Conservation (phyloP, 2,113 vertebrate genomes). For the Bubo blakistoni region DNA sequence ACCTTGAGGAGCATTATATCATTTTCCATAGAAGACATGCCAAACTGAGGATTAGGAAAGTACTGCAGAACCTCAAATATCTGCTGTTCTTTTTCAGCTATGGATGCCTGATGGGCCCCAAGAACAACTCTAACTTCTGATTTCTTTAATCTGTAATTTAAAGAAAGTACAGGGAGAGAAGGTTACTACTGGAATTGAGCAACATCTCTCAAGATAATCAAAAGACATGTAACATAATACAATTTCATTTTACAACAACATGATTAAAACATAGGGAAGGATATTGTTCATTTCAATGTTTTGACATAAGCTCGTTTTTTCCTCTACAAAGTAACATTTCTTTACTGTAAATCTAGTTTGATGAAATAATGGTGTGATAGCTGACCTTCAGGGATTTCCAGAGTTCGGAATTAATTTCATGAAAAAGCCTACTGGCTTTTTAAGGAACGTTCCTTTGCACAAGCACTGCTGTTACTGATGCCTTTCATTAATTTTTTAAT, state of each 20-base stretch:
- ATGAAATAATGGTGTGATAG: neutral
- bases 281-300: neutral
- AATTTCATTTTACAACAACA: neutral
- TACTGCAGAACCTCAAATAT: neutral
- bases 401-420: neutral
- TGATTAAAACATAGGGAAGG: neutral
- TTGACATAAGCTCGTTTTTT: neutral
- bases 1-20: constrained; percentile 17
- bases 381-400: neutral
- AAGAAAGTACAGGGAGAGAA: neutral
- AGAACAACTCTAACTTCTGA: neutral
- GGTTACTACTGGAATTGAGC: neutral
- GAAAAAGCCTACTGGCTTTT: neutral
- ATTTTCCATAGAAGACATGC: neutral
- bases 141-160: neutral
- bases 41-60: neutral
- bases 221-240: neutral
- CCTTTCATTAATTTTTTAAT: neutral
- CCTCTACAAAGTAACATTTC: neutral
- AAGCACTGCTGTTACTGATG: neutral
- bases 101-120: neutral
- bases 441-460: neutral
- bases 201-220: neutral
- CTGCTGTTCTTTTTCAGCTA: neutral
- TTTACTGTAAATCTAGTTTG: neutral